These are phyloP conservation scores for Falco berigora DNA, from an alignment of 2,797 vertebrate species.

Conservation along the genomic window DNA sequence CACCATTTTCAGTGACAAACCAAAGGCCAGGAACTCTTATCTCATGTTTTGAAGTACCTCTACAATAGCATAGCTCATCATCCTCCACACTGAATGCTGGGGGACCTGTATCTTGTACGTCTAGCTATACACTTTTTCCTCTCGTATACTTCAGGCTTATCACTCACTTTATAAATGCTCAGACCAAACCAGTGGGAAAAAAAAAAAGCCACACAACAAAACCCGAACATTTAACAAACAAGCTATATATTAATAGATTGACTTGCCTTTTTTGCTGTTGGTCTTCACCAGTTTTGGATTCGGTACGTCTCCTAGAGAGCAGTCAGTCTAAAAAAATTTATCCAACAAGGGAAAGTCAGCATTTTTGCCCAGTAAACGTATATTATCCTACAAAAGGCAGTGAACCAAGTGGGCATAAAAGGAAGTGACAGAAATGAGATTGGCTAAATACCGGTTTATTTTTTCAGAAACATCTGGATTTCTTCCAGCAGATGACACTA, in stretches of 20 bases:
- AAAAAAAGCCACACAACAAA: too few relatives aligned
- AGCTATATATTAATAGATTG: not conserved
- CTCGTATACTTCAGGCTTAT: not conserved
- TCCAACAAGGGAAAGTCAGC: not conserved
- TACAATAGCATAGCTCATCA: not conserved
- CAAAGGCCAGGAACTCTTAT: not conserved
- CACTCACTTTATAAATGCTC: not conserved
- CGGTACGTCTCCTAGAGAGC: not conserved
- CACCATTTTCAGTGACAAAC: not conserved
- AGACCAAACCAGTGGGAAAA: not conserved
- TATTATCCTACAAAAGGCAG: not conserved
- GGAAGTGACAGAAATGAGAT: not conserved
- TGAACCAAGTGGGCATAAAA: not conserved
- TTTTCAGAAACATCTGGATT: not conserved
- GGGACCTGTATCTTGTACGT: not conserved
- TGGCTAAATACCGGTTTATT: not conserved
- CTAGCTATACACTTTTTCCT: not conserved
- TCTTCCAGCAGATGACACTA: not conserved
- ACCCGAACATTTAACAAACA: not conserved
- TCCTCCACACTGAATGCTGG: not conserved
- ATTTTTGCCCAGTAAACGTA: not conserved
- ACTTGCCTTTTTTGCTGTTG: slow-evolving; percentile 61
- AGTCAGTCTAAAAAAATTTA: slow-evolving; percentile 14
- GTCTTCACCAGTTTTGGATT: not conserved
- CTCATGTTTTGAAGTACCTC: not conserved